Percentiles rank a stretch among this genome's conserved stretches.
These are phyloP conservation scores for Periophthalmodon schlosseri DNA, from an alignment of 2,113 vertebrate genomes.

Conservation along the genomic window DNA sequence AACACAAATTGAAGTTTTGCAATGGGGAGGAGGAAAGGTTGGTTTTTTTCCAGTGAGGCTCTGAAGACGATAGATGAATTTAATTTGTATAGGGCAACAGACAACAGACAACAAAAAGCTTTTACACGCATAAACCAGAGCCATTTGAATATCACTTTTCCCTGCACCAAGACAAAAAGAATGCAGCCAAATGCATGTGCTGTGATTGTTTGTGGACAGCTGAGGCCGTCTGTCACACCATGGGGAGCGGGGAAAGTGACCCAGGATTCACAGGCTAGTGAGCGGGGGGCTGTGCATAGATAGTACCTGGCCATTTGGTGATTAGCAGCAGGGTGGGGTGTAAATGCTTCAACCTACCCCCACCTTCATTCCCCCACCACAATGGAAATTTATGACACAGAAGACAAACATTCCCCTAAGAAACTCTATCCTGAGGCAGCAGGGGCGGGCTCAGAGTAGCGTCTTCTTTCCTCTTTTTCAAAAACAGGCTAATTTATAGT, in stretches of 20 bases:
- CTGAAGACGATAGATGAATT: neutral
- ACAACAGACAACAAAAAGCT: slow-evolving; percentile 23
- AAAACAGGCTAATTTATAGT: slow-evolving; percentile 72
- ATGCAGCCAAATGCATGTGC: slow-evolving; percentile 71
- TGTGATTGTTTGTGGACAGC: slow-evolving; percentile 74
- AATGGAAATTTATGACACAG: slow-evolving; percentile 52
- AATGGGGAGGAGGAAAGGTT: neutral
- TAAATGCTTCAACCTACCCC: slow-evolving; percentile 43
- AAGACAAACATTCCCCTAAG: slow-evolving; percentile 62
- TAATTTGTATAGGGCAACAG: slow-evolving; percentile 33
- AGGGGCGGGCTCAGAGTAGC: slow-evolving; percentile 59
- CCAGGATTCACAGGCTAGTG: slow-evolving; percentile 50
- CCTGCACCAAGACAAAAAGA: slow-evolving; percentile 59
- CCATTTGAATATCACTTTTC: slow-evolving; percentile 55
- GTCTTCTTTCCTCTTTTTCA: slow-evolving; percentile 50
- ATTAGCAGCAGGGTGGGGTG: slow-evolving; percentile 60
- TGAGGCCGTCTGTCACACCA: slow-evolving; percentile 75
- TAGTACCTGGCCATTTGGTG: slow-evolving; percentile 77
- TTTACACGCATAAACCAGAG: slow-evolving; percentile 32
- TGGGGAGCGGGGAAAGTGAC: slow-evolving; percentile 53
- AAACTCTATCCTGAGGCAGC: slow-evolving; percentile 69
- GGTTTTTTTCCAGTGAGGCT: too few relatives aligned
- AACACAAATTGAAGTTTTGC: neutral
- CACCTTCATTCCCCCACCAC: slow-evolving; percentile 29
- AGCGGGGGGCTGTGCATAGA: slow-evolving; percentile 44